Evolutionary conservation across 1,140 invertebrate genomes (phyloP), one percentile per base, ranked within the genome.

Genomic region (Druon quercuslanigerum): DNA sequence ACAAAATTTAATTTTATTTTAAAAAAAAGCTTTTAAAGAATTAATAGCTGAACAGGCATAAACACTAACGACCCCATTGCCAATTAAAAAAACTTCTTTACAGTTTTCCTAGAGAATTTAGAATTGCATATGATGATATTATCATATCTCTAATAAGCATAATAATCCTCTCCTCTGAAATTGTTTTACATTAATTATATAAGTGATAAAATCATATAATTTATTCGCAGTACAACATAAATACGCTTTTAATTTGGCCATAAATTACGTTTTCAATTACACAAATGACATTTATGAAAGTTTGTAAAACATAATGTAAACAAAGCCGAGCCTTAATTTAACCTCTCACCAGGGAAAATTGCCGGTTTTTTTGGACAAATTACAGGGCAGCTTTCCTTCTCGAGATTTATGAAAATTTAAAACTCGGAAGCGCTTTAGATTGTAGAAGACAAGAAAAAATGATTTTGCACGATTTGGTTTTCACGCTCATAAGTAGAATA

Each of bases 221-320:
- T 66, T 66, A 66, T 33, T 40, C 60, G 33, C 25, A 2, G 20
- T 40, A 66, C 14, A 66, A 66, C 60, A n/a, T 66, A 40, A 66
- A 66, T 33, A 66, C 60, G 60, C 14, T 66, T 66, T 66, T 66
- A 66, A 40, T 66, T 66, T 40, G 14, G 40, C 60, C 60, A 13
- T 66, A 66, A 66, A 66, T 66, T 66, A 33, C 46, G 25, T 66
- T 66, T 66, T 20, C 60, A 66, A 66, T 66, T 40, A 66, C 25
- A 66, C 60, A 66, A 66, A 66, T 66, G 60, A 66, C 60, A 66
- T 66, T 66, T 66, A 66, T 66, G 60, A 66, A 20, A 66, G 60
- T 66, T 66, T 66, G 60, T 25, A 66, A 66, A 66, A 66, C 60
- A 66, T 66, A 66, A 66, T 66, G 60, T 66, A 66, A 66, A 66